A percentile compares a stretch with the other conserved stretches of the same genome.
phyloP scores from a whole-genome alignment of 1,140 invertebrate genomes.

The Rhyzopertha dominica region DNA sequence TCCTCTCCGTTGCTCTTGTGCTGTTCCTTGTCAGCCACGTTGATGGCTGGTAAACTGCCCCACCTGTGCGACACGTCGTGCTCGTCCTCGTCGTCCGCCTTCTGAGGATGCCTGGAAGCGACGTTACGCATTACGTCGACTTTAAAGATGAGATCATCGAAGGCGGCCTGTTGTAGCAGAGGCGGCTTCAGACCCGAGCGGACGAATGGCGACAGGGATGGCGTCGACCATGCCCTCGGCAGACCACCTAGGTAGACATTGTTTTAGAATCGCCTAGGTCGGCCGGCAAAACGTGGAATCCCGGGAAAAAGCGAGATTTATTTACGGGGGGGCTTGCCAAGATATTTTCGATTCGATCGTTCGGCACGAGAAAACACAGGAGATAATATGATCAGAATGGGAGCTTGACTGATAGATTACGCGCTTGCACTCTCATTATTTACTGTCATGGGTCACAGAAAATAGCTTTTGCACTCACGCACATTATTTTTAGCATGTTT shows the following conservation, averaged over 20 bases:
- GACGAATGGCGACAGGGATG: slow-evolving; percentile 48
- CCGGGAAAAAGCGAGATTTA: no score
- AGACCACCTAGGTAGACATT: slow-evolving; percentile 31
- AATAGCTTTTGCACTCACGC: no score
- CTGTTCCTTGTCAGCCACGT: slow-evolving; percentile 22
- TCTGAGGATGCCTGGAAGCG: slow-evolving; percentile 58
- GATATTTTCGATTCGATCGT: no score
- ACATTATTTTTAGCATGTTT: no score
- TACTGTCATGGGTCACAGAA: no score
- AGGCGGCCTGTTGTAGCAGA: slow-evolving; percentile 75
- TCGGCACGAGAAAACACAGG: no score
- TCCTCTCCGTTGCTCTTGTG: slow-evolving; percentile 24
- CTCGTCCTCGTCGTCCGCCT: slow-evolving; percentile 37
- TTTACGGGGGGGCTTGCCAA: no score
- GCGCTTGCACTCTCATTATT: no score
- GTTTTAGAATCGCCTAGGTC: slow-evolving; percentile 2
- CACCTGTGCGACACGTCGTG: slow-evolving; percentile 47
- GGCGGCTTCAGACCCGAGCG: slow-evolving; percentile 57
- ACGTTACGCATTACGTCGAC: slow-evolving; percentile 82
- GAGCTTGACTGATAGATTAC: no score
- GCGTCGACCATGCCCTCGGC: slow-evolving; percentile 42
- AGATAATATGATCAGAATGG: no score
- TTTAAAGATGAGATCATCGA: slow-evolving; percentile 75
- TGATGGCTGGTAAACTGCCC: slow-evolving; percentile 38
- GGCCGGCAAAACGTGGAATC: no score